Evolutionary conservation across 2,888 invertebrate species (phyloP), one percentile per base, ranked within the genome.

Genomic region (Oligia fasciuncula): DNA sequence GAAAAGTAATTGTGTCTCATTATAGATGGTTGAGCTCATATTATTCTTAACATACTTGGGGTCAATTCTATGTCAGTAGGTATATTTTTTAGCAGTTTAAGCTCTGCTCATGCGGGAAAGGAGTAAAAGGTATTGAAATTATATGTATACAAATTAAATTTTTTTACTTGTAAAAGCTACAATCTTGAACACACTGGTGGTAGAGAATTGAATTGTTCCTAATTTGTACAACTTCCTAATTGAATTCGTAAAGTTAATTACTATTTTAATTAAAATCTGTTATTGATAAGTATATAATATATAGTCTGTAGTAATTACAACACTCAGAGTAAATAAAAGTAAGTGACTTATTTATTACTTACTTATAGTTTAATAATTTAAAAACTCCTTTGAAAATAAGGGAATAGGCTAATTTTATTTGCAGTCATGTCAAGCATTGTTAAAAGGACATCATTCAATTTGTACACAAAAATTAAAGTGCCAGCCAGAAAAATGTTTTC

Each of bases 171-270:
- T 5, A 35, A 46, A 65, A n/a, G 17, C n/a, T n/a, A n/a, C 29
- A 11, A 80, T 49, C 8, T 40, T 65, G 73, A 65, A 73, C 65
- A 80, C 65, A 60, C 11, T 73, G 46, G 40, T 43, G 17, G 13
- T 46, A 62, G 35, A 46, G 4, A 49, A 65, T 46, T n/a, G 1
- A 60, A 69, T 40, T 77, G 11, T n/a, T n/a, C 19, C 1, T 43
- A 60, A n/a, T 70, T 19, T 3, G 11, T 43, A 19, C 2, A 77
- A 6, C n/a, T 40, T 49, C 40, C 11, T 29, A 73, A 49, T 13
- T 49, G 49, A 49, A 49, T 49, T 13, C 49, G 13, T 13, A 49
- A 49, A 13, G 0, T 49, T 49, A 49, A 49, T 49, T 49, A 49
- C 49, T 49, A 49, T 57, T 46, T 29, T 71, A 4, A 19, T 70